Base-by-base conservation (phyloP, 2,113 vertebrate species). In the Anthoscopus minutus region DNA sequence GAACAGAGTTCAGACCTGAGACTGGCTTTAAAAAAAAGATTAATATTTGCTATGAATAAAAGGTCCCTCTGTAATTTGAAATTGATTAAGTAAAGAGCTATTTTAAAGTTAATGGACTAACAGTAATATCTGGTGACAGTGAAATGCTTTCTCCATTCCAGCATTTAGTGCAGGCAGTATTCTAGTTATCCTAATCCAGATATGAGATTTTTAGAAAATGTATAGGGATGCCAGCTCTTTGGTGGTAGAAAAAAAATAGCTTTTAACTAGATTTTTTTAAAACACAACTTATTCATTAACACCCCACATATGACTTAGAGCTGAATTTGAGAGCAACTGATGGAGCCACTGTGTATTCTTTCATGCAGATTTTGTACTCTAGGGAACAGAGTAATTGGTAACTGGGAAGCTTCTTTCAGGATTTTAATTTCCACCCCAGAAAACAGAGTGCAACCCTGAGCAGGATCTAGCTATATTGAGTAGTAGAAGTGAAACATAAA, bases 331-430 rank as follows among this genome's bases (percentile, higher is more conserved):
- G 58, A 89, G 38, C 40, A 84, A 20, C 19, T 48, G 60, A 83
- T 0, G 0, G 61, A 64, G 67, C 70, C 38, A 61, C 61, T 62
- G 21, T 7, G 5, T 85, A 64, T 50, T 81, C 42, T 50, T 53
- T 22, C 45, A 53, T 21, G 51, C 23, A 82, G 69, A 77, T 54
- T 73, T 24, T 67, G 54, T 83, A 81, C 67, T 91, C 73, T 65
- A 70, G 82, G 70, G 93, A 92, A 74, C 40, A 40, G 56, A 35
- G 30, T 96, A 95, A 96, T 91, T 96, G 88, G 81, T 81, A 96
- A 88, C 73, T 96, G 81, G 71, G 67, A 89, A 92, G 56, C 56
- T 96, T 77, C 94, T 95, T 96, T 92, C 47, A 96, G 90, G 57
- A 82, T 94, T 93, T 96, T 53, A 35, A 45, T 84, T 69, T 92